phyloP scores from a whole-genome alignment of 2,888 invertebrate species.

The Euproctis similis region DNA sequence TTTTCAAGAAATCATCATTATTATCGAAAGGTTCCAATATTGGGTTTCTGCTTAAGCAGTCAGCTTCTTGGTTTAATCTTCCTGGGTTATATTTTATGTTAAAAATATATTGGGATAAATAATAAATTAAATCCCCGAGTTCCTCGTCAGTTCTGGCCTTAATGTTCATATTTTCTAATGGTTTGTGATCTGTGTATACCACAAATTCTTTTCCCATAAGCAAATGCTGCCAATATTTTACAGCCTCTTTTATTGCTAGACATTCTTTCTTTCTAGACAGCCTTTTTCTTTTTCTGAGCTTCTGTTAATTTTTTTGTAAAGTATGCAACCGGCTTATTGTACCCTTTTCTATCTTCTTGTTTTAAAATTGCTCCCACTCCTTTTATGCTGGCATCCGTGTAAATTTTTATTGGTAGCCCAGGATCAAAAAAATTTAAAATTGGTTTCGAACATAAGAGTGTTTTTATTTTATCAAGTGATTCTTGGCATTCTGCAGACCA shows the following conservation, averaged over 20 bases:
- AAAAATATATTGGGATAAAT: slow-evolving; percentile 8
- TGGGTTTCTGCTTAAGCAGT: slow-evolving; percentile 4
- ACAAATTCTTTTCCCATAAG: slow-evolving; percentile 15
- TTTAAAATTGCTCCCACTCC: background rate
- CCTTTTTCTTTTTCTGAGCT: background rate
- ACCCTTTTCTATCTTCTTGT: too few species aligned
- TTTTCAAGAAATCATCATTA: slow-evolving; percentile 1
- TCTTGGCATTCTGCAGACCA: too few species aligned
- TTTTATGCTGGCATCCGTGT: background rate
- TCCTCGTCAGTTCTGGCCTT: too few species aligned
- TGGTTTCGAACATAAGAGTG: background rate
- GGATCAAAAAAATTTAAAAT: background rate
- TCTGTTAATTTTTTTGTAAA: slow-evolving; percentile 3
- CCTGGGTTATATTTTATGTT: slow-evolving; percentile 7
- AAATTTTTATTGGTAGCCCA: background rate
- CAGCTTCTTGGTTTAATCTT: slow-evolving; percentile 3
- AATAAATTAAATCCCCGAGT: slow-evolving; percentile 6
- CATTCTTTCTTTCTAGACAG: background rate
- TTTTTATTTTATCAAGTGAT: background rate
- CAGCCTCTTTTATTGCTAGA: slow-evolving; percentile 17
- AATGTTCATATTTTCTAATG: too few species aligned
- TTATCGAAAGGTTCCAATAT: slow-evolving; percentile 3
- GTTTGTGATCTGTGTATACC: too few species aligned
- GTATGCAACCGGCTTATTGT: background rate
- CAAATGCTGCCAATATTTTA: too few species aligned